Percentiles rank a stretch among this genome's conserved stretches.
Evolutionary conservation across 2,113 vertebrate genomes (phyloP).

Genomic region (Pygoscelis antarcticus): DNA sequence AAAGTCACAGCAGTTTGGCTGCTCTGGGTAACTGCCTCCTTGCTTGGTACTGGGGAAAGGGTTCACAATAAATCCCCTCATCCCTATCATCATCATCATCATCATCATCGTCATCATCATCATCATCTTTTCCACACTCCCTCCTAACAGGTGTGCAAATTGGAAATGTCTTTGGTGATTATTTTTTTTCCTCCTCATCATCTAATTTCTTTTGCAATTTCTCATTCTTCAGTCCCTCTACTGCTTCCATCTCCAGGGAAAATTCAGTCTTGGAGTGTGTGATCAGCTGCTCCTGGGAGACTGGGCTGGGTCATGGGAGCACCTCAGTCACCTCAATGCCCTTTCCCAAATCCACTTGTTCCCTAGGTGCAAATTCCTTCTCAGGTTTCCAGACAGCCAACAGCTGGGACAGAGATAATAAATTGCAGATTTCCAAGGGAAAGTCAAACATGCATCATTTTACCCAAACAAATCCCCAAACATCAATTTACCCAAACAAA

Average conservation of each 20-base stretch:
- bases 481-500: too few relatives aligned
- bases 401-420: background rate
- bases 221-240: background rate
- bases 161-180: background rate
- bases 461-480: background rate
- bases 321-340: background rate
- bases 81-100: background rate
- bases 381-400: background rate
- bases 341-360: background rate
- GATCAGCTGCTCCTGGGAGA: background rate
- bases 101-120: background rate
- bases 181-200: background rate
- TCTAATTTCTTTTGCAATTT: background rate
- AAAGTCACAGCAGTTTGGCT: background rate
- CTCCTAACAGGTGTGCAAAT: background rate
- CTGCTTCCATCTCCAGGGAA: background rate
- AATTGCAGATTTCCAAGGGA: background rate
- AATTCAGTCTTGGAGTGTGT: background rate
- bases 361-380: background rate
- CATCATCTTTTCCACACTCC: background rate
- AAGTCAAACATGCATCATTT: background rate
- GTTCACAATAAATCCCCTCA: background rate
- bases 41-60: background rate
- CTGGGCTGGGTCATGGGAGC: background rate
- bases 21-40: background rate